Base-by-base conservation (phyloP, 2,113 vertebrate genomes). In the Vidua macroura region DNA sequence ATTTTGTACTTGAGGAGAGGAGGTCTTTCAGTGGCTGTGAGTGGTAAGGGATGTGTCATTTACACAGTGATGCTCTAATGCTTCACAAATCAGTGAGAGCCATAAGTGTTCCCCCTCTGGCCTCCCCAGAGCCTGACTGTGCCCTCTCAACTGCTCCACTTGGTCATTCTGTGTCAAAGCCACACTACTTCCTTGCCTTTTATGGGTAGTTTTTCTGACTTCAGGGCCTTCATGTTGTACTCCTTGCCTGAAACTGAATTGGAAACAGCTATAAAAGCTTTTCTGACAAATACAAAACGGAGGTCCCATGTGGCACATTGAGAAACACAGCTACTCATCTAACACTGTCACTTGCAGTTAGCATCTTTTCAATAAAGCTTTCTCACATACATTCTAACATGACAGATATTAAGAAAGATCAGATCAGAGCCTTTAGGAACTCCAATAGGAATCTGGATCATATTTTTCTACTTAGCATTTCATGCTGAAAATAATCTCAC, bases 391-490 rank as follows among this genome's bases (percentile, higher is more conserved):
- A 12, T 37, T 80, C 37, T 60, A 79, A 75, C 2, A 1, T 48
- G 66, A 33, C 86, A 91, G 53, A 79, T 28, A 84, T 4, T n/a
- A 79, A 86, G 51, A 70, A 76, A 82, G 79, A 91, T 63, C 72
- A 80, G 60, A 59, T 59, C 39, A 95, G 25, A 86, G 82, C 46
- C 88, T 86, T 41, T 20, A 96, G n/a, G 43, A 91, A 91, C 33
- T 88, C 58, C 33, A 81, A 24, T 6, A 90, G 28, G 23, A 84
- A 84, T 58, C 66, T 66, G 43, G 33, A 93, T 79, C 55, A 3
- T 75, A 73, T 85, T 82, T 87, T 53, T 95, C 82, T 88, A 67
- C 44, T 80, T 78, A 69, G 31, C 63, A 48, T 74, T 94, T 93
- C 79, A 84, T 14, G 37, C 44, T 48, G 37, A 81, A 91, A 78